These are phyloP conservation scores for Neuroterus valhalla DNA, from an alignment of 1,140 invertebrate genomes.

Conservation along the genomic window DNA sequence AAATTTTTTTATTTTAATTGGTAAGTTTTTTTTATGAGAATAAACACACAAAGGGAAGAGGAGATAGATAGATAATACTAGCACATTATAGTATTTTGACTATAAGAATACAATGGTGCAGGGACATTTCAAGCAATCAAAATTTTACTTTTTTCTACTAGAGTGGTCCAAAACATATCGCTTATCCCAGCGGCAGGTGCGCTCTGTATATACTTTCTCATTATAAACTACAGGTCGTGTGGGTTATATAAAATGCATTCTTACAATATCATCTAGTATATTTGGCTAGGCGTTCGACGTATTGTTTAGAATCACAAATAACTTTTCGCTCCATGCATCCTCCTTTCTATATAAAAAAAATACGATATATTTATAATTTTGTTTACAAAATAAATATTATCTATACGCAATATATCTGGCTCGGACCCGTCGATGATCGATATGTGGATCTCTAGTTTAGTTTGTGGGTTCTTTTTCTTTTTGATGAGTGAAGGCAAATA, in stretches of 20 bases:
- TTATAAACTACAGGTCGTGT: too few relatives aligned
- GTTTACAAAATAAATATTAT: slow-evolving; percentile 46
- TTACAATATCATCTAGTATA: slow-evolving; percentile 43
- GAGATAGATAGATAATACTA: too few relatives aligned
- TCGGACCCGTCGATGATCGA: not conserved
- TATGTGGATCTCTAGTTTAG: not conserved
- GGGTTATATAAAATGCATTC: not conserved
- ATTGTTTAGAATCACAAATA: slow-evolving; percentile 41
- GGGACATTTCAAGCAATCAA: too few relatives aligned
- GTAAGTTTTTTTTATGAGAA: too few relatives aligned
- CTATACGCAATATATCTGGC: slow-evolving; percentile 4
- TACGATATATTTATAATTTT: slow-evolving; percentile 36
- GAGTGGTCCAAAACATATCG: too few relatives aligned
- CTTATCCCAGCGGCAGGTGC: too few relatives aligned
- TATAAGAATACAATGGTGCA: too few relatives aligned
- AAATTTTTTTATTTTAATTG: too few relatives aligned
- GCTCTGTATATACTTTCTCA: too few relatives aligned
- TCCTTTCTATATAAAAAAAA: slow-evolving; percentile 43
- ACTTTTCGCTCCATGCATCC: slow-evolving; percentile 35
- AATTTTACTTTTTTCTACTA: too few relatives aligned
- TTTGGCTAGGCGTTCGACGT: slow-evolving; percentile 32
- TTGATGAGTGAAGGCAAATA: slow-evolving; percentile 18
- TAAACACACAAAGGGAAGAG: too few relatives aligned
- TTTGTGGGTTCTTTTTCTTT: not conserved
- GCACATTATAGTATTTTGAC: too few relatives aligned